Evolutionary conservation across 2,797 vertebrate genomes (phyloP).

Genomic region (Thaleichthys pacificus): DNA sequence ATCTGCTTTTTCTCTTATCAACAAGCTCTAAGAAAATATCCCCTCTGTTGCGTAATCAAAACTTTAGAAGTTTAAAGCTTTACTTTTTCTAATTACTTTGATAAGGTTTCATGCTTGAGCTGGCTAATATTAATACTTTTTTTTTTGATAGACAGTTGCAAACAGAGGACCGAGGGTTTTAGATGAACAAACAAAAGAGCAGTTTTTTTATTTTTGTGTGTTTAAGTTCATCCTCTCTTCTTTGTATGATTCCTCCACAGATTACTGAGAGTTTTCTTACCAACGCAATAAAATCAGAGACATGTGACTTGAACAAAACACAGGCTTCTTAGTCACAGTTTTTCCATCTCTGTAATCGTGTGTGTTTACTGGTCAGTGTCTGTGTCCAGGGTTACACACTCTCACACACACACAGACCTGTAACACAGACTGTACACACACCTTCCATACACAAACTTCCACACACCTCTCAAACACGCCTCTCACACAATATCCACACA

Average conservation of each 20-base stretch:
- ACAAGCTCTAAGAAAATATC: slow-evolving; percentile 57
- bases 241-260: slow-evolving; percentile 69
- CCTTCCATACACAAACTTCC: too few species aligned
- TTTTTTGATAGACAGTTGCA: slow-evolving; percentile 43
- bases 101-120: slow-evolving; percentile 60
- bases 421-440: too few species aligned
- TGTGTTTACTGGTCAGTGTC: neutral
- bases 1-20: slow-evolving; percentile 56
- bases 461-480: too few species aligned
- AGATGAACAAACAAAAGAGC: slow-evolving; percentile 22
- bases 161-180: neutral
- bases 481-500: too few species aligned
- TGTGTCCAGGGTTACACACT: neutral
- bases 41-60: slow-evolving; percentile 55
- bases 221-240: slow-evolving; percentile 57
- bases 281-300: slow-evolving; percentile 78
- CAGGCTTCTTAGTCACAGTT: neutral
- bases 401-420: neutral
- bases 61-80: slow-evolving; percentile 65
- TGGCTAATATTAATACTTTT: slow-evolving; percentile 54
- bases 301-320: slow-evolving; percentile 59
- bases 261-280: slow-evolving; percentile 73
- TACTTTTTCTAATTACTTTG: slow-evolving; percentile 85
- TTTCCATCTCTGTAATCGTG: neutral
- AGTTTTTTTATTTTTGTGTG: slow-evolving; percentile 49